phyloP scores from a whole-genome alignment of 23 tunicate genomes.

The Pegea sp. region DNA sequence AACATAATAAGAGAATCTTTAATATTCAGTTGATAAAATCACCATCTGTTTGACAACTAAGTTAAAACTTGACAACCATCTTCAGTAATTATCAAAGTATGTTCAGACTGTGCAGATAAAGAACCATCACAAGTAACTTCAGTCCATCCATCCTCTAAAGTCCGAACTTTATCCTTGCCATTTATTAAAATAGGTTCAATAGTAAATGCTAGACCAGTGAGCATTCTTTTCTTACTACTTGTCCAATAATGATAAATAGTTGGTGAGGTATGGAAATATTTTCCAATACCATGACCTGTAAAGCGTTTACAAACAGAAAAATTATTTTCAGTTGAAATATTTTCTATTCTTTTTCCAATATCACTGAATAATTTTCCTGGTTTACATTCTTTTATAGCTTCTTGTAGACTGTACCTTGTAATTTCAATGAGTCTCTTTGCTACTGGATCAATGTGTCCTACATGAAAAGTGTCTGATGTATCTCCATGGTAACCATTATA shows the following conservation, averaged over 20 bases:
- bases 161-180: conserved; percentile 9
- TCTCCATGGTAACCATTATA: conserved; percentile 69
- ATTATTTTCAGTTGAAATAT: conserved; percentile 7
- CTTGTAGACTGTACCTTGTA: conserved; percentile 16
- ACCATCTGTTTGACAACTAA: too few relatives aligned
- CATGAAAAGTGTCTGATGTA: conserved; percentile 73
- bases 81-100: conserved; percentile 52
- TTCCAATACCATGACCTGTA: conserved; percentile 80
- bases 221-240: conserved; percentile 8
- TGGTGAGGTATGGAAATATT: conserved; percentile 55
- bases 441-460: conserved; percentile 27
- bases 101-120: conserved; percentile 72
- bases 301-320: conserved; percentile 30
- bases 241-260: conserved; percentile 22
- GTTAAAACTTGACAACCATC: conserved; percentile 35
- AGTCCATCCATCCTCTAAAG: conserved; percentile 61
- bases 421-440: conserved; percentile 12
- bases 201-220: conserved; percentile 57
- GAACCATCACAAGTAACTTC: conserved; percentile 28
- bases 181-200: conserved; percentile 84
- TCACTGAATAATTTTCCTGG: conserved; percentile 25
- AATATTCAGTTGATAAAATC: too few relatives aligned
- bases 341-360: conserved; percentile 29
- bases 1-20: too few relatives aligned
- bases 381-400: conserved; percentile 26